Base-by-base conservation (phyloP, 2,888 invertebrate genomes). In the Scaptomyza parva region DNA sequence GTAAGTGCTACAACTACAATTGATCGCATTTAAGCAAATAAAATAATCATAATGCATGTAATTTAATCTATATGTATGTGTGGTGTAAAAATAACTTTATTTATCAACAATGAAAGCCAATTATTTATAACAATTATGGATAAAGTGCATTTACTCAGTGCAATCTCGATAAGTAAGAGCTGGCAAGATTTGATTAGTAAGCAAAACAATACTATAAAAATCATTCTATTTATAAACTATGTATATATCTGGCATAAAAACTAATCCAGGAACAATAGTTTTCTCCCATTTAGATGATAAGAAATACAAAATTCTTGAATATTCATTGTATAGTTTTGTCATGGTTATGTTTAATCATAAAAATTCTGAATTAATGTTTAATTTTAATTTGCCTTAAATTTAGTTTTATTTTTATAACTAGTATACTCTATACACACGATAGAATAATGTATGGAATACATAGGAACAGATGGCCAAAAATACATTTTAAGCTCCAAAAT, bases 1-100 rank as follows among this genome's bases (percentile, higher is more conserved):
- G 95, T 96, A 68, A 53, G 2, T 12, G 5, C 2, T 8, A 7
- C n/a, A 18, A n/a, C 1, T 4, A 17, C 11, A 12, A 14, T 22
- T 14, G 5, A 22, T 22, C 9, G 8, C 8, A 22, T 24, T 8
- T 8, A 17, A 17, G 18, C 11, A 33, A 3, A 11, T 2, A 35
- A 14, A 48, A 37, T 7, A 37, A 17, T 37, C 17, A 37, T 9
- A 37, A 3, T 37, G 3, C 1, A 28, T 6, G 28, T 28, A 0
- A 2, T 17, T 37, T 17, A 14, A 35, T 35, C 1, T 33, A 14
- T 30, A 41, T 50, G 14, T 37, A 53, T 17, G 22, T 66, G 52
- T 35, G 58, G 35, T 73, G 37, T 37, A 73, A 41, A 73, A 58
- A 58, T 48, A 2, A 35, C 53, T 68, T 39, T 43, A 47, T 48